Conservation (phyloP, 2,888 invertebrate species). For the Drosophila anomalipes region DNA sequence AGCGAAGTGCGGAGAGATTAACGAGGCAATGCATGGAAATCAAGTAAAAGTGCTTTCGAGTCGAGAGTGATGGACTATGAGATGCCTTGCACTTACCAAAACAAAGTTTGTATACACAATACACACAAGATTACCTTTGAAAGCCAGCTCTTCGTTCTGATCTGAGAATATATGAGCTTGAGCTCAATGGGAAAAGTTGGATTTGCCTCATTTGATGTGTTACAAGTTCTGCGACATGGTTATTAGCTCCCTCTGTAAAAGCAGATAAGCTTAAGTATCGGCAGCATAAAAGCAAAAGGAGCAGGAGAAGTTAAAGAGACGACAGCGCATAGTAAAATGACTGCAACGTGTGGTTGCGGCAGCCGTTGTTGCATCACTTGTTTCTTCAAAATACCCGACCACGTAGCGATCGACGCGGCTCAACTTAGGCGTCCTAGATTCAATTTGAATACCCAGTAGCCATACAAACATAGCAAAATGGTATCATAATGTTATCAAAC, state of each 20-base stretch:
- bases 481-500: not conserved
- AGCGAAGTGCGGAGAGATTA: conserved; percentile 18
- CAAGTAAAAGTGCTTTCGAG: conserved; percentile 2
- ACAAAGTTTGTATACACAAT: not conserved
- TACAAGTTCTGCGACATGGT: no score
- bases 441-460: not conserved
- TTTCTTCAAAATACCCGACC: conserved; percentile 41
- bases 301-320: not conserved
- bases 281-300: not conserved
- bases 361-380: conserved; percentile 44
- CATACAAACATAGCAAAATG: not conserved
- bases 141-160: not conserved
- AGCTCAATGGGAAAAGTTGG: not conserved
- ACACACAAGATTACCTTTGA: not conserved
- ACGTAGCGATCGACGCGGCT: conserved; percentile 12
- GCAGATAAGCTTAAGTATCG: not conserved
- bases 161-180: not conserved
- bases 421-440: not conserved
- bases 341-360: not conserved
- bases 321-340: conserved; percentile 7
- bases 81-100: not conserved
- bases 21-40: conserved; percentile 17
- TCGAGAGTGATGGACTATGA: not conserved
- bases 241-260: no score
- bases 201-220: not conserved